Evolutionary conservation across 1,140 invertebrate genomes (phyloP), one percentile per base, ranked within the genome.

Genomic region (Eupeodes corollae): DNA sequence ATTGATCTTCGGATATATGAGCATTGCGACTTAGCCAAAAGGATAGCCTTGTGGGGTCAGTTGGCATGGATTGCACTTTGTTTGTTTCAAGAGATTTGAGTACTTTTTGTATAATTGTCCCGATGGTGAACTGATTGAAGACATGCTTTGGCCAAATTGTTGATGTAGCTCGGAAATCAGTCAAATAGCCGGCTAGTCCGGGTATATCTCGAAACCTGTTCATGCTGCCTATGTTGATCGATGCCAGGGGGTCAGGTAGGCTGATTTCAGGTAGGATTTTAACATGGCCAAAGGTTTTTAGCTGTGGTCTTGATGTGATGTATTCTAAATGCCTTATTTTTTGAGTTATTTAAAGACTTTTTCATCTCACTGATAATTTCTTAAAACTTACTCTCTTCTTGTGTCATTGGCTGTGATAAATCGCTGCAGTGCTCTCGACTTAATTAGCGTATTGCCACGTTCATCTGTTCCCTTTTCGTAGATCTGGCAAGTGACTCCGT

Each of bases 1-100:
- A 79, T 34, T 86, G 74, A 21, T 61, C 56, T 19, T 65, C 59
- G 2, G 59, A 61, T 1, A 65, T 48, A 51, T 65, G 62, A 19
- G 65, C 61, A 63, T 84, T 84, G 41, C 80, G 77, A 15, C 79
- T 79, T 14, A 86, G 73, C 84, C 84, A 88, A 63, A 78, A 87
- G 1, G 83, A 85, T 45, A 87, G 66, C 47, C 83, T 77, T 18
- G 72, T 67, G 9, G 82, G 75, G 70, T 84, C 78, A 39, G 65
- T 64, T 5, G 83, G 82, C 61, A 83, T 64, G 50, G 61, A 67
- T 64, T 67, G 58, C 14, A 68, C 63, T 33, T 65, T 67, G n/a
- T 67, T 59, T 12, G 58, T 47, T 33, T 58, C 60, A 11, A 68
- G 52, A 44, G 55, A 60, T 33, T 58, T 56, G 30, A 63, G 59